Evolutionary conservation across 2,797 vertebrate genomes (phyloP).

Genomic region (Manis javanica): DNA sequence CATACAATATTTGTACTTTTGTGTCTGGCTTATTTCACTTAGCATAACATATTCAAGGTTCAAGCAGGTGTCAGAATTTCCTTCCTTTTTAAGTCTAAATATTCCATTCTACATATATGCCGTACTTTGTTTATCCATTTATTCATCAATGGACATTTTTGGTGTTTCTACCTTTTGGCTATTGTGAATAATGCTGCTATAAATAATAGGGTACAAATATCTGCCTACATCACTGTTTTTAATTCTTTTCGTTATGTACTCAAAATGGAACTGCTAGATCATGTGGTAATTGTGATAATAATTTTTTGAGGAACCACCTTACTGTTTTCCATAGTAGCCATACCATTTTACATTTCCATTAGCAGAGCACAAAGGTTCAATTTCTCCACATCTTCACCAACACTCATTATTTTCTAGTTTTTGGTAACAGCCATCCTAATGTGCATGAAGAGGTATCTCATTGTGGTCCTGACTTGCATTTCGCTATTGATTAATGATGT

Average conservation of each 20-base stretch:
- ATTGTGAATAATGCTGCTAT: neutral
- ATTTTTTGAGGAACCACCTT: neutral
- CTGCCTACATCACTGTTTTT: neutral
- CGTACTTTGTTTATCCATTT: neutral
- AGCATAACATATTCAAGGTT: neutral
- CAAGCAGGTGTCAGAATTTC: neutral
- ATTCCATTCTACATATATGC: neutral
- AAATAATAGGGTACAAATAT: neutral
- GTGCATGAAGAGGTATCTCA: neutral
- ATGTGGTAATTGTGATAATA: neutral
- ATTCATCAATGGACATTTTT: neutral
- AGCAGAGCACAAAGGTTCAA: neutral
- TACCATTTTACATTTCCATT: neutral
- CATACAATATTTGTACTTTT: neutral
- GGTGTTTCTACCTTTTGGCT: neutral
- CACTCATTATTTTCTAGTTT: neutral
- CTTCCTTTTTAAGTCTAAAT: neutral
- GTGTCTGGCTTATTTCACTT: neutral
- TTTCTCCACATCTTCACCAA: neutral
- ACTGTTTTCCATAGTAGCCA: neutral
- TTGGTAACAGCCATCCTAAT: neutral
- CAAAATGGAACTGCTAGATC: neutral
- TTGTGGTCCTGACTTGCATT: neutral
- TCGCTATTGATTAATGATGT: neutral
- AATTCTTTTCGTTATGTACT: neutral